Percentiles rank a stretch among this genome's conserved stretches.
These are phyloP conservation scores for Nineta flava DNA, from an alignment of 2,888 invertebrate genomes.

Conservation along the genomic window DNA sequence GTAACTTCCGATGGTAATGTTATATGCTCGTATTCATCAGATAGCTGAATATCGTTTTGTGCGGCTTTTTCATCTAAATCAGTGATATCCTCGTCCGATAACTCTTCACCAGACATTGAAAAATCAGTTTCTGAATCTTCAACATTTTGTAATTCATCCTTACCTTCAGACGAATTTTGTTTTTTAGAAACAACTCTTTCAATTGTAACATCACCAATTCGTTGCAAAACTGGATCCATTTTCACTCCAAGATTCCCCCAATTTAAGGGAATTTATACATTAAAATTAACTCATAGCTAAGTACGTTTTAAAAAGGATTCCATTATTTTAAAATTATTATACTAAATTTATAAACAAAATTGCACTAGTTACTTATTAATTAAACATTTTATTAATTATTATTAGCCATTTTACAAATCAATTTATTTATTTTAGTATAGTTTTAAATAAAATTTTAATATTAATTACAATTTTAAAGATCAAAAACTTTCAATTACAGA, in stretches of 20 bases:
- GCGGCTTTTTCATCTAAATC: slow-evolving; percentile 21
- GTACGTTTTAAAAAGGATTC: not conserved
- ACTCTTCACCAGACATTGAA: slow-evolving; percentile 22
- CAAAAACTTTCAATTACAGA: no score
- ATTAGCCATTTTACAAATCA: no score
- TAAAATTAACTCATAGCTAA: not conserved
- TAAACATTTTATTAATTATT: no score
- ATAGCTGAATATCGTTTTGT: not conserved
- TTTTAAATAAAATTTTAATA: no score
- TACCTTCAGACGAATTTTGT: slow-evolving; percentile 16
- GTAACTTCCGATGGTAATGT: not conserved
- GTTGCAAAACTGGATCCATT: slow-evolving; percentile 37
- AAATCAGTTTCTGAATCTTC: slow-evolving; percentile 22
- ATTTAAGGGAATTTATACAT: not conserved
- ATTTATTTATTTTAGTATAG: no score
- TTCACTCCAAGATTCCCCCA: not conserved
- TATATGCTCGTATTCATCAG: not conserved
- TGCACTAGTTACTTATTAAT: not conserved
- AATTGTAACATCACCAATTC: slow-evolving; percentile 43
- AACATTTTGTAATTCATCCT: slow-evolving; percentile 13
- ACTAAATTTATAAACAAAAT: not conserved
- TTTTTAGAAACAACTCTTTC: slow-evolving; percentile 29
- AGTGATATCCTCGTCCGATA: slow-evolving; percentile 29
- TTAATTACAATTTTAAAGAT: no score
- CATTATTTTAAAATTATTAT: not conserved